These are phyloP conservation scores for Drosophila kohkoa DNA, from an alignment of 1,140 invertebrate genomes.

Conservation along the genomic window DNA sequence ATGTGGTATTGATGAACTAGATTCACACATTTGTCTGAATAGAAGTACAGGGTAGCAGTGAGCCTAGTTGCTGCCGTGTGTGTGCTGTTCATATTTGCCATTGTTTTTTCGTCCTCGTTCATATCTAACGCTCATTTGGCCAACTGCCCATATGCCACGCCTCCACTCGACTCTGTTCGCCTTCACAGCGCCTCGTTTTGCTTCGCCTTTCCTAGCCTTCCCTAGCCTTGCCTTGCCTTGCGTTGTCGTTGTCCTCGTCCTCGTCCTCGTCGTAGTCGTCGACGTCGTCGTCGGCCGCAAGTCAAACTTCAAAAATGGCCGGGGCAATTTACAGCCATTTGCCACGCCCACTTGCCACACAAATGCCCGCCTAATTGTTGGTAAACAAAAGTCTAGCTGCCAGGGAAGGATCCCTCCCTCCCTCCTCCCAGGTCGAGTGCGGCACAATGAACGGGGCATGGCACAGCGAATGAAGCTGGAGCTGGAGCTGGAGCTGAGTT, in stretches of 20 bases:
- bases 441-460: conserved; percentile 37
- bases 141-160: conserved; percentile 31
- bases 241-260: too few species aligned
- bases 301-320: conserved; percentile 63
- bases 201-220: too few species aligned
- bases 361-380: conserved; percentile 73
- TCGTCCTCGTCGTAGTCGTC: not conserved
- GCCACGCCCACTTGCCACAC: conserved; percentile 55
- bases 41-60: not conserved
- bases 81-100: not conserved
- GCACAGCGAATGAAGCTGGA: not conserved
- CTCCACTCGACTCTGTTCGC: not conserved
- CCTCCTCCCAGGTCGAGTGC: conserved; percentile 19
- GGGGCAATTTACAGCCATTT: conserved; percentile 73
- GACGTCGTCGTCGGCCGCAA: conserved; percentile 7
- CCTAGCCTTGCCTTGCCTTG: too few species aligned
- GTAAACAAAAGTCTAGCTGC: conserved; percentile 69
- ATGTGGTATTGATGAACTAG: too few species aligned
- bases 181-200: not conserved
- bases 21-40: too few species aligned
- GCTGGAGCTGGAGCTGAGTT: not conserved
- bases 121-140: conserved; percentile 24
- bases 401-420: not conserved
- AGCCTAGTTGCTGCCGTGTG: not conserved
- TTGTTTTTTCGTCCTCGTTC: conserved; percentile 5